A percentile compares a stretch with the other conserved stretches of the same genome.
Conservation (phyloP, 2,888 invertebrate species). For the Acrocera orbiculus region DNA sequence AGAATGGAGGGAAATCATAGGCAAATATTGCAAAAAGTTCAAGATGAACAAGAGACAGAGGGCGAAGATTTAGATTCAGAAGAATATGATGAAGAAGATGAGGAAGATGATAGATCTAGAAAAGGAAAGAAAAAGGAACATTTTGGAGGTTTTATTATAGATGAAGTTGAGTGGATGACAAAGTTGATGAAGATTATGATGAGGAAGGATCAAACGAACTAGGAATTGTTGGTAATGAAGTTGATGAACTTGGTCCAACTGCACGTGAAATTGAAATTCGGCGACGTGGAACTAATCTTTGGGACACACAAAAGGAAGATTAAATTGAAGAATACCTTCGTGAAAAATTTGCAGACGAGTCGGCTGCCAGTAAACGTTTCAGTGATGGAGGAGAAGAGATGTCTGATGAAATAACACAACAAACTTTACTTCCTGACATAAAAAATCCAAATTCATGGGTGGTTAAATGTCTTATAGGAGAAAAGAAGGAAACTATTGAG, state of each 20-base stretch:
- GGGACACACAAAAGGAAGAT: constrained; percentile 89
- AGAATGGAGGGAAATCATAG: no score
- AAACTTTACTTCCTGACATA: constrained; percentile 90
- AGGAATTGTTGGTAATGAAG: constrained; percentile 78
- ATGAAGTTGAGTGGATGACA: constrained; percentile 71
- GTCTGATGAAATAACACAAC: constrained; percentile 97
- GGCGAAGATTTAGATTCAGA: constrained; percentile 59
- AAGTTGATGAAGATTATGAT: constrained; percentile 85
- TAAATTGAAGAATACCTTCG: constrained; percentile 93
- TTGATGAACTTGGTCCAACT: constrained; percentile 80
- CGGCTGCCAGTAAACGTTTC: constrained; percentile 68
- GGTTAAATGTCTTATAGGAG: constrained; percentile 94
- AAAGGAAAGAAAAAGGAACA: constrained; percentile 69
- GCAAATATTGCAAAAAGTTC: constrained; percentile 39
- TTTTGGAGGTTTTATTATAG: constrained; percentile 86
- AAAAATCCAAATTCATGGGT: constrained; percentile 99
- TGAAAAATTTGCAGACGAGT: constrained; percentile 88
- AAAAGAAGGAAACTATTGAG: constrained; percentile 85
- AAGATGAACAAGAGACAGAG: constrained; percentile 42
- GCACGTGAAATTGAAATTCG: constrained; percentile 87
- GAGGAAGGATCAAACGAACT: constrained; percentile 91
- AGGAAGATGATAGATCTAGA: constrained; percentile 60
- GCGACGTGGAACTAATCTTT: constrained; percentile 67
- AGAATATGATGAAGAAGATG: constrained; percentile 74
- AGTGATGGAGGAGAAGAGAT: constrained; percentile 95